Base-by-base conservation (phyloP, 2,888 invertebrate genomes). In the Disparrhopalites patrizii region DNA sequence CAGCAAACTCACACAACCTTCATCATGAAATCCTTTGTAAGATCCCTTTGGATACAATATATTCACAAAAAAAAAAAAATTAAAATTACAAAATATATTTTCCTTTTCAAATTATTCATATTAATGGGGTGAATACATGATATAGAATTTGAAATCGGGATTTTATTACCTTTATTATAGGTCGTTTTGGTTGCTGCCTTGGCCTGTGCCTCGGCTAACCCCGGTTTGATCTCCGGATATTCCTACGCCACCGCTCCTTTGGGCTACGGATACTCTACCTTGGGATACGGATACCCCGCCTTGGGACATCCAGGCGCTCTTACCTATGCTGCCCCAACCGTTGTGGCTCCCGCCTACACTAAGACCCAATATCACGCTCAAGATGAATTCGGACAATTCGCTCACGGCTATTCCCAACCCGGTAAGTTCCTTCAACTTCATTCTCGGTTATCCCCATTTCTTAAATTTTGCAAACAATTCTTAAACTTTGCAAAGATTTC, bases 321-420 rank as follows among this genome's bases (percentile, higher is more conserved):
- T 20, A 27, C n/a, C 10, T 31, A 15, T n/a, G 54, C 43, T 25
- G 52, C 62, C 31, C 52, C 57, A 25, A 47, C 47, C 4, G 36
- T 38, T 18, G 40, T 65, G 50, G 71, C 74, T 61, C 71, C 72
- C 62, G 72, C 69, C 20, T 65, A 68, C 54, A 66, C 68, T 56
- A 65, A 72, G 62, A 68, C 64, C 68, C 77, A 76, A 70, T 85
- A 82, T 75, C 85, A 85, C 77, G 81, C 83, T 55, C 85, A 86
- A 78, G 84, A 86, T 76, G 82, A 81, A 56, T 78, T 82, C 38
- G 84, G 83, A 13, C 82, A 82, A 73, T 84, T 31, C n/a, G 30
- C 38, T 51, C 55, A 61, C 54, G 62, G 62, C 28, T 62, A 62
- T 54, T 38, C 62, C 27, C 28, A 62, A 18, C 62, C 62, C 3